Evolutionary conservation across 2,113 vertebrate genomes (phyloP).

Genomic region (Gavialis gangeticus): DNA sequence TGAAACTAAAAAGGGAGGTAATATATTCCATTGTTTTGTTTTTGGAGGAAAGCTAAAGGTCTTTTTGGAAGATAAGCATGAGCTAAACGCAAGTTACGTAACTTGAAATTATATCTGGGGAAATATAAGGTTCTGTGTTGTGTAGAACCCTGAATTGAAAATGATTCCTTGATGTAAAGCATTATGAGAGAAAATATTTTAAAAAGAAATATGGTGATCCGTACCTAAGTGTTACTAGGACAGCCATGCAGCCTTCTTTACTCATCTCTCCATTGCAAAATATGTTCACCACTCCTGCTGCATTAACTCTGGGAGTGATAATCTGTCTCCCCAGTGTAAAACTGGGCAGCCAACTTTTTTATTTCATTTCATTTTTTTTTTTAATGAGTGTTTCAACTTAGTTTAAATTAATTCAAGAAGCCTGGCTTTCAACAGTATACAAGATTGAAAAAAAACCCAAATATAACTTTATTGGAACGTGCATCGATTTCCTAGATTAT

Average conservation of each 20-base stretch:
- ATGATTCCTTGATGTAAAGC: background rate
- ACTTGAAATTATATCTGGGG: too few species aligned
- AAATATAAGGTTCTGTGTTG: background rate
- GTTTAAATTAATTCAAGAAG: too few species aligned
- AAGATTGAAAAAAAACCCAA: too few species aligned
- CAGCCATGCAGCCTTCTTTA: background rate
- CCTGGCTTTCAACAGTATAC: too few species aligned
- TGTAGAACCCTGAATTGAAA: background rate
- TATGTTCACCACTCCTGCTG: background rate
- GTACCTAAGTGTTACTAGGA: background rate
- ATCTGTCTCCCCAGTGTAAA: background rate
- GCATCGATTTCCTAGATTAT: too few species aligned
- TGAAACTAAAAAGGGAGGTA: too few species aligned
- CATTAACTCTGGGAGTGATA: background rate
- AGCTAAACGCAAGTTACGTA: background rate
- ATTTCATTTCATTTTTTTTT: too few species aligned
- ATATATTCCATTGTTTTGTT: background rate
- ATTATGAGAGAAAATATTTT: background rate
- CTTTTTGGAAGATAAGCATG: too few species aligned
- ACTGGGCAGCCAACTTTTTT: too few species aligned
- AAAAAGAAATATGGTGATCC: background rate
- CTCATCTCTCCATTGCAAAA: background rate
- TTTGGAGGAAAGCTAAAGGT: background rate
- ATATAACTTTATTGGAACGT: too few species aligned
- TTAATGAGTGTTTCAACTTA: too few species aligned